Evolutionary conservation across 1,140 invertebrate species (phyloP).

Genomic region (Helicoverpa armigera): DNA sequence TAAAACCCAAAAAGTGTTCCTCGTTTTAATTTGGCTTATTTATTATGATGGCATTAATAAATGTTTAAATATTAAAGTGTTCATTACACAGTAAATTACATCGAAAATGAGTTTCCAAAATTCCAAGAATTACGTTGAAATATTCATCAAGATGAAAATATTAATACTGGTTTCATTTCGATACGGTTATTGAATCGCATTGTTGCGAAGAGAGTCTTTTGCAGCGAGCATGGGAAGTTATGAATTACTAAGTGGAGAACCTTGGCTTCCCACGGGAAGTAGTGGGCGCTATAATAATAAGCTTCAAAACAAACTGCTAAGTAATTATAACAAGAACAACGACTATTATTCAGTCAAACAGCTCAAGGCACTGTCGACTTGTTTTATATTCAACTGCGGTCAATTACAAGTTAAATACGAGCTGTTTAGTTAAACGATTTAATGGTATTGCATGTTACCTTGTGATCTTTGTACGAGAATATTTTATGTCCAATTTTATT

Average conservation of each 20-base stretch:
- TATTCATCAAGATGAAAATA: slow-evolving; percentile 30
- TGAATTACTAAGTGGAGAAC: slow-evolving; percentile 78
- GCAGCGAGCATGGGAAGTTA: slow-evolving; percentile 60
- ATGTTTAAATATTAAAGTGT: slow-evolving; percentile 34
- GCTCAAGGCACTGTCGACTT: slow-evolving; percentile 68
- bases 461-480: slow-evolving; percentile 29
- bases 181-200: slow-evolving; percentile 6
- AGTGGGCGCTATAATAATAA: slow-evolving; percentile 77
- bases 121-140: slow-evolving; percentile 37
- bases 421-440: slow-evolving; percentile 54
- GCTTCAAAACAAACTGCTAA: slow-evolving; percentile 80
- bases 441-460: slow-evolving; percentile 35
- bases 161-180: slow-evolving; percentile 12
- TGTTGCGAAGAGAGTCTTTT: slow-evolving; percentile 59
- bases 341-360: slow-evolving; percentile 79
- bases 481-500: slow-evolving; percentile 30
- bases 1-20: slow-evolving; percentile 26
- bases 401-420: slow-evolving; percentile 67
- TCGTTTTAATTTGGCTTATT: slow-evolving; percentile 22
- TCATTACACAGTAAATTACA: slow-evolving; percentile 32
- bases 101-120: slow-evolving; percentile 32
- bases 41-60: slow-evolving; percentile 33
- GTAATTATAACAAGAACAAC: slow-evolving; percentile 82
- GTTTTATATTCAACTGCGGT: slow-evolving; percentile 73
- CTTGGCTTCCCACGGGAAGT: slow-evolving; percentile 70